Evolutionary conservation across 2,113 vertebrate genomes (phyloP).

Genomic region (Cebus imitator): DNA sequence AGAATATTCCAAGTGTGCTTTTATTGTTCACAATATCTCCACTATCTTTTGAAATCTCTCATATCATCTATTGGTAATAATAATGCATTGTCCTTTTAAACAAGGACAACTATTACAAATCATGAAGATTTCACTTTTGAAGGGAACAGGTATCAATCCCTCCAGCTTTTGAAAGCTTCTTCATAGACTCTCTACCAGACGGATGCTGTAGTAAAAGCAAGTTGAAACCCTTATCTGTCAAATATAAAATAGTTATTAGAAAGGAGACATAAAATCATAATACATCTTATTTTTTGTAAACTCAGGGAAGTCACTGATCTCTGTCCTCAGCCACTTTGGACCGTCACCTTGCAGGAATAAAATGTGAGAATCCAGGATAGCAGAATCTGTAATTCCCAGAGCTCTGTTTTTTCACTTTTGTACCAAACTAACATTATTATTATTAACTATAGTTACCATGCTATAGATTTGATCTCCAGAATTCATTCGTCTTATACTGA

Average conservation of each 20-base stretch:
- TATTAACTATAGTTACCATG: background rate
- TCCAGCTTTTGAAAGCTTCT: background rate
- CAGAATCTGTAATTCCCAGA: background rate
- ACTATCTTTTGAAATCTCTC: background rate
- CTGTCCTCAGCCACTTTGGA: background rate
- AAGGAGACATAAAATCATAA: background rate
- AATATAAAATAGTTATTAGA: background rate
- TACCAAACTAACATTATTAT: background rate
- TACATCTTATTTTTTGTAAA: background rate
- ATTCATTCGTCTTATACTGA: background rate
- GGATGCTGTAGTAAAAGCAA: background rate
- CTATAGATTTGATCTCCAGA: background rate
- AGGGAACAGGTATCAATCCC: background rate
- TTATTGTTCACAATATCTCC: background rate
- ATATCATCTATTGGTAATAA: background rate
- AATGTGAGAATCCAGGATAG: background rate
- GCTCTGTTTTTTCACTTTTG: background rate
- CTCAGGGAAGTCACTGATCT: background rate
- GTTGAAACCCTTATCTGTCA: background rate
- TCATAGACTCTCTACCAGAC: background rate
- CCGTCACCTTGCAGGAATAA: background rate
- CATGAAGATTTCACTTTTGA: background rate
- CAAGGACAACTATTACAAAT: background rate
- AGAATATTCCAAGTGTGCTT: background rate
- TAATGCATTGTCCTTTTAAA: background rate